Conservation (phyloP, 2,888 invertebrate species). For the Cataglyphis livida region DNA sequence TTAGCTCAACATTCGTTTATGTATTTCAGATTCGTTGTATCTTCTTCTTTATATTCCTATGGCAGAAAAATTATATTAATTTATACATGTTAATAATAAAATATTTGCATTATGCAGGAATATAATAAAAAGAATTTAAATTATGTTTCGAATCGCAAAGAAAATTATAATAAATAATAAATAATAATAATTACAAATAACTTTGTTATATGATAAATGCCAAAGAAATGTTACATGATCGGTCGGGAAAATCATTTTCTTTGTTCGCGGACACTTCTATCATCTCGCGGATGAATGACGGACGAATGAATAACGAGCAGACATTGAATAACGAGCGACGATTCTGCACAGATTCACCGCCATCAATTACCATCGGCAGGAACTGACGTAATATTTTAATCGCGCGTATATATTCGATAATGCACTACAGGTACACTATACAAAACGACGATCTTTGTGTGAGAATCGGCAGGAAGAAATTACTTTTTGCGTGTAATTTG, state of each 20-base stretch:
- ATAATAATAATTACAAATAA: not conserved
- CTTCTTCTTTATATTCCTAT: not conserved
- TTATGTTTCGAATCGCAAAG: not conserved
- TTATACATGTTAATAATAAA: not conserved
- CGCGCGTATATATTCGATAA: conserved; percentile 37
- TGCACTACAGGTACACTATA: not conserved
- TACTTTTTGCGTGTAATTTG: conserved; percentile 9
- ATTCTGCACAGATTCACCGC: conserved; percentile 44
- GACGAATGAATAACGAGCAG: conserved; percentile 59
- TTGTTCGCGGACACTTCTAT: conserved; percentile 2
- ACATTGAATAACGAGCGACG: conserved; percentile 63
- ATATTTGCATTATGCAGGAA: not conserved
- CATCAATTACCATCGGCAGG: conserved; percentile 50
- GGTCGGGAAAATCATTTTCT: conserved; percentile 29
- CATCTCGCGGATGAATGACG: conserved; percentile 56
- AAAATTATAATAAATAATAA: not conserved
- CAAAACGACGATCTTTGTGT: conserved; percentile 27
- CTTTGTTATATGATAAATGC: not conserved
- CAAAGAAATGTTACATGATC: not conserved
- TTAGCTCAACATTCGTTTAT: not conserved
- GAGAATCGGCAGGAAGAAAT: conserved; percentile 7
- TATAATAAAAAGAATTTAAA: not conserved
- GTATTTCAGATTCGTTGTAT: not conserved
- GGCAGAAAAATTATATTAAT: not conserved
- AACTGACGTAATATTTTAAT: conserved; percentile 57